Conservation (phyloP, 2,797 vertebrate species). For the Sciurus carolinensis region DNA sequence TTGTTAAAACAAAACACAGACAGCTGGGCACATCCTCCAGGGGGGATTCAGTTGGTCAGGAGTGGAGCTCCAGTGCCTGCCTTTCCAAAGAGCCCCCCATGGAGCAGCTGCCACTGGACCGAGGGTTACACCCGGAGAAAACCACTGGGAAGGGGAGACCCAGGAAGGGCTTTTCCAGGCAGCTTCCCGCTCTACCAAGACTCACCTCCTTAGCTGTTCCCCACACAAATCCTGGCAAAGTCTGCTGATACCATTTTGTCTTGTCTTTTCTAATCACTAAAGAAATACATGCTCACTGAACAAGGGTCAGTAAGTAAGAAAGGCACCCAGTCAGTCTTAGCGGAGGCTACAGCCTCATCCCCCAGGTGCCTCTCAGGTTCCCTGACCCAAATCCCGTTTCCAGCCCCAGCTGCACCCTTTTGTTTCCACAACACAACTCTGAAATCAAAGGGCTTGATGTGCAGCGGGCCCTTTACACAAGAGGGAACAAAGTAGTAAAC, state of each 20-base stretch:
- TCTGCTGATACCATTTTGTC: background rate
- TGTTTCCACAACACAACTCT: background rate
- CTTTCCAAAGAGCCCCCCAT: background rate
- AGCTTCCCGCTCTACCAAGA: background rate
- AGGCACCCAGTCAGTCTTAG: background rate
- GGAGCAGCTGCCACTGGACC: background rate
- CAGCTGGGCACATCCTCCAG: background rate
- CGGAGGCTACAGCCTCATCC: background rate
- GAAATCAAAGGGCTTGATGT: background rate
- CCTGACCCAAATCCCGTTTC: background rate
- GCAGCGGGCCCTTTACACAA: background rate
- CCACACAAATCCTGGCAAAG: background rate
- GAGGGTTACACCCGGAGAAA: background rate
- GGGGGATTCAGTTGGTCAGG: rapidly evolving
- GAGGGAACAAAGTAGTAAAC: conserved; percentile 16
- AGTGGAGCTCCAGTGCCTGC: background rate
- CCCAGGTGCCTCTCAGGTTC: background rate
- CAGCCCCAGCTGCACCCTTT: background rate
- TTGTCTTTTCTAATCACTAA: background rate
- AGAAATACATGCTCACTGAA: background rate
- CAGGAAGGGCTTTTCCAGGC: background rate
- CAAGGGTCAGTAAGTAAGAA: background rate
- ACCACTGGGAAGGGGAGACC: too few relatives aligned
- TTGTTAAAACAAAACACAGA: background rate
- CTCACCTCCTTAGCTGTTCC: background rate